Evolutionary conservation across 2,797 vertebrate genomes (phyloP).

Genomic region (Amblyopsis hoosieri): DNA sequence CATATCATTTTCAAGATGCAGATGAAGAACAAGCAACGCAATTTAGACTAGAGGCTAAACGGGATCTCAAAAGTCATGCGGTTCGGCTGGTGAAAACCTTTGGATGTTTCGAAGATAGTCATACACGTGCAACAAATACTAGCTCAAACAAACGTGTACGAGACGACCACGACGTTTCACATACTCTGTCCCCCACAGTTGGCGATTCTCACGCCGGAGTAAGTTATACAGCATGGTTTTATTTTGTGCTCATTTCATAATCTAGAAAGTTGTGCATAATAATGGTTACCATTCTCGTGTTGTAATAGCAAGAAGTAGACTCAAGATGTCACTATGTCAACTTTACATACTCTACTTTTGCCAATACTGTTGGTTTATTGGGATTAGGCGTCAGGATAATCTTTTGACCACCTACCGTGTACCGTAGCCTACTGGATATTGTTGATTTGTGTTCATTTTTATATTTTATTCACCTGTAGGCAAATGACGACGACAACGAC

Average conservation of each 20-base stretch:
- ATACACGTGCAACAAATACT: not conserved
- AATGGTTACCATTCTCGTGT: not conserved
- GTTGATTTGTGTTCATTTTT: not conserved
- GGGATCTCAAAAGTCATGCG: constrained; percentile 3
- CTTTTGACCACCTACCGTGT: not conserved
- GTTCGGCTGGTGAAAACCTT: constrained; percentile 20
- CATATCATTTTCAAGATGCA: constrained; percentile 26
- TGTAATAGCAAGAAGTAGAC: constrained; percentile 21
- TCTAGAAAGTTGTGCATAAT: not conserved
- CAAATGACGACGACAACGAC: constrained; percentile 30
- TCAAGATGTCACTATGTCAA: constrained; percentile 41
- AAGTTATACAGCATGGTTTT: not conserved
- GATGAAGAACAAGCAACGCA: constrained; percentile 17
- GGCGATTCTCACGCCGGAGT: not conserved
- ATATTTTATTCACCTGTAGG: constrained; percentile 32
- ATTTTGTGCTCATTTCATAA: not conserved
- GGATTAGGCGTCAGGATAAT: not conserved
- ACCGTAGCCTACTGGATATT: not conserved
- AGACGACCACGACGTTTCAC: constrained; percentile 21
- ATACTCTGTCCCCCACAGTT: rapidly evolving
- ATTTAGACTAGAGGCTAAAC: constrained; percentile 3
- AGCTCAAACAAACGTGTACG: constrained; percentile 51
- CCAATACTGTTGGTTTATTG: not conserved
- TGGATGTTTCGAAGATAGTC: constrained; percentile 45
- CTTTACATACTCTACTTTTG: not conserved